phyloP scores from a whole-genome alignment of 2,797 vertebrate genomes.

The Spinibarbus caldwelli region DNA sequence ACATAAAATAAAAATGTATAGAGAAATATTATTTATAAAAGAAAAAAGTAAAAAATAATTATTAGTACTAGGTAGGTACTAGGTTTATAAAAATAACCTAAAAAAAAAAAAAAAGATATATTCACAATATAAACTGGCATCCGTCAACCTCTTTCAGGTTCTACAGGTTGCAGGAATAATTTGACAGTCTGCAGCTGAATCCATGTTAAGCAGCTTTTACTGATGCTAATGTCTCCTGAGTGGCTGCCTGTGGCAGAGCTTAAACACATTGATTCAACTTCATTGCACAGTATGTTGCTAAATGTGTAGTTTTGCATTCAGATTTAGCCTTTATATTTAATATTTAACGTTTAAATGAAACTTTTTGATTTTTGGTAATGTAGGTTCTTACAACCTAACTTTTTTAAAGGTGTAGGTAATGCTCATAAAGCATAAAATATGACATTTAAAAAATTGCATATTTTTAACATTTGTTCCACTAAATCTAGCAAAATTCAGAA shows the following conservation, averaged over 20 bases:
- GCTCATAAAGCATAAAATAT: neutral
- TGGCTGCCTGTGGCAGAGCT: neutral
- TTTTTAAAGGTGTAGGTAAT: slow-evolving; percentile 6
- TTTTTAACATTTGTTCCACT: slow-evolving; percentile 11
- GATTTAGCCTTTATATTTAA: neutral
- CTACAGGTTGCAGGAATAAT: slow-evolving; percentile 1
- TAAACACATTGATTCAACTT: neutral
- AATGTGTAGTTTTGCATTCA: neutral
- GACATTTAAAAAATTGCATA: slow-evolving; percentile 5
- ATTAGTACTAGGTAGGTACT: too few species aligned
- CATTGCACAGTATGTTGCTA: neutral
- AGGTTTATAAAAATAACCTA: neutral
- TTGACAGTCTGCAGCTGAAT: neutral
- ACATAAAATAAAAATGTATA: neutral
- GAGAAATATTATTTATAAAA: neutral
- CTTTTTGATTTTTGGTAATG: neutral
- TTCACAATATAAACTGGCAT: neutral
- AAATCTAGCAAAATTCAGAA: neutral
- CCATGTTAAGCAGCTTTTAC: slow-evolving; percentile 18
- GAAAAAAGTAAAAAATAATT: neutral
- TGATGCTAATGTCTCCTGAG: neutral
- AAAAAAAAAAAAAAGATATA: neutral
- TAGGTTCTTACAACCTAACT: neutral
- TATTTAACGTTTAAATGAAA: neutral
- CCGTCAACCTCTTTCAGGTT: neutral